Conservation (phyloP, 2,797 vertebrate species). For the Spheniscus humboldti region DNA sequence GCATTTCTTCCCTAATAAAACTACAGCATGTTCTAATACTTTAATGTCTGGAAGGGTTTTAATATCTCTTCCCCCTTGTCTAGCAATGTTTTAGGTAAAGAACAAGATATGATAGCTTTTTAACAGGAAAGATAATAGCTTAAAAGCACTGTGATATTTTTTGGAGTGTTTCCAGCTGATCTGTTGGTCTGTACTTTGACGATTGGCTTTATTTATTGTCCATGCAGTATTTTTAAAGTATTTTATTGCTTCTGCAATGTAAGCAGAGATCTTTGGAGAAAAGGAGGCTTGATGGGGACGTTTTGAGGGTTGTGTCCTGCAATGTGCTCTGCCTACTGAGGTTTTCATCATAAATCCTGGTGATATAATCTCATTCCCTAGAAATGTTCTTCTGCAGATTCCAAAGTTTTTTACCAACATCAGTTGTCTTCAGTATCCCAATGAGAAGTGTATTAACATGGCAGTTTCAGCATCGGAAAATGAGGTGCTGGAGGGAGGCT, state of each 20-base stretch:
- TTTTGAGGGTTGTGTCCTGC: background rate
- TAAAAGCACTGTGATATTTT: background rate
- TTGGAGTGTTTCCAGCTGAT: background rate
- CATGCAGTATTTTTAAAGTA: background rate
- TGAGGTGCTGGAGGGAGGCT: background rate
- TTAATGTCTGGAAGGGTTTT: conserved; percentile 21
- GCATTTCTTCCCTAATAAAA: background rate
- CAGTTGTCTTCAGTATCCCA: background rate
- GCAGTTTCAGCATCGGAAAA: background rate
- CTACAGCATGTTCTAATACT: background rate
- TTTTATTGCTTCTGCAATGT: background rate
- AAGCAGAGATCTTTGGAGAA: background rate
- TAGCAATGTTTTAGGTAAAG: background rate
- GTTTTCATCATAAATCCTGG: background rate
- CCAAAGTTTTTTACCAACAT: background rate
- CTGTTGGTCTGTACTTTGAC: background rate
- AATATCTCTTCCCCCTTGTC: background rate
- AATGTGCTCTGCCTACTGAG: background rate
- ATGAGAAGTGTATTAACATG: background rate
- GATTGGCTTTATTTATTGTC: background rate
- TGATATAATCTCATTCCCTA: background rate
- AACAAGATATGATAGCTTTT: background rate
- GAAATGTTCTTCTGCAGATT: background rate
- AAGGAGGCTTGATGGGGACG: background rate
- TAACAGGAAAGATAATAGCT: background rate